Percentiles rank a stretch among this genome's conserved stretches.
These are phyloP conservation scores for Dreissena rostriformis DNA, from an alignment of 1,140 invertebrate species.

Conservation along the genomic window DNA sequence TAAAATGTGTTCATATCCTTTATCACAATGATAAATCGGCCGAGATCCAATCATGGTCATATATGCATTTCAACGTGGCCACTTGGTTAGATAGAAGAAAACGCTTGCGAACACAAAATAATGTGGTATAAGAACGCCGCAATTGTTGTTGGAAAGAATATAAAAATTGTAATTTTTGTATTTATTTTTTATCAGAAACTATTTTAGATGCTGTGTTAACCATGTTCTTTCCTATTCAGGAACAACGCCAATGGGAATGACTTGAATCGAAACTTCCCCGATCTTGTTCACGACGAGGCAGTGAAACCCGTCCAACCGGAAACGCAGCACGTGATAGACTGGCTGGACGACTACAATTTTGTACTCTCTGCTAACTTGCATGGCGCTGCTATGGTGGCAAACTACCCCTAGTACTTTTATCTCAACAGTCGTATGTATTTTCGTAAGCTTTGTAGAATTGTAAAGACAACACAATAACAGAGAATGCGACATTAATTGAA, in stretches of 20 bases:
- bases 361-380: conserved; percentile 98
- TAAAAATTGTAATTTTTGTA: neutral
- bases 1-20: too few species aligned
- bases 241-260: conserved; percentile 82
- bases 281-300: conserved; percentile 85
- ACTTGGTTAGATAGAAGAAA: too few species aligned
- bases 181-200: neutral
- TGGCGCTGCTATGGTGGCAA: conserved; percentile 94
- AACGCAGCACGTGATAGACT: conserved; percentile 94
- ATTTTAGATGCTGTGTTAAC: neutral
- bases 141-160: too few species aligned
- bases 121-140: too few species aligned
- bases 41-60: too few species aligned
- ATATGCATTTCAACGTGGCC: too few species aligned
- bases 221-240: conserved; percentile 8
- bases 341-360: conserved; percentile 93
- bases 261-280: conserved; percentile 98
- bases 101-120: too few species aligned
- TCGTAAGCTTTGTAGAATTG: neutral
- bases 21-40: too few species aligned
- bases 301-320: conserved; percentile 87
- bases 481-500: neutral
- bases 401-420: conserved; percentile 91
- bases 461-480: too few species aligned
- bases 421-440: conserved; percentile 14